Evolutionary conservation across 2,888 invertebrate genomes (phyloP), one percentile per base, ranked within the genome.

Genomic region (Ormia ochracea): DNA sequence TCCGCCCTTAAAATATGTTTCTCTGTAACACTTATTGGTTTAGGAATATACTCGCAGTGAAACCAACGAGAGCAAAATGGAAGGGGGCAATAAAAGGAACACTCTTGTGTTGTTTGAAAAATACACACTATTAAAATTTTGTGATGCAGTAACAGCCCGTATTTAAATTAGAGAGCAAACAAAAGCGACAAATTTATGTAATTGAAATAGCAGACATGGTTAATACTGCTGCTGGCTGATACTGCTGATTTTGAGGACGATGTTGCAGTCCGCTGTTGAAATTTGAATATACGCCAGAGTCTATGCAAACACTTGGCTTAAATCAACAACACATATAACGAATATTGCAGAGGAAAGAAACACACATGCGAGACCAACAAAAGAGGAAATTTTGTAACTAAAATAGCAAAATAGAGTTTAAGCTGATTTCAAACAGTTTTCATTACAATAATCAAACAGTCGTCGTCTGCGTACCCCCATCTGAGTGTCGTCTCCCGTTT

Each of bases 161-260:
- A 80, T 80, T 80, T 80, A 80, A 80, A 80, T 80, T 80, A 76
- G 76, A 80, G 69, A 68, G 80, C 58, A 80, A 81, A 82, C 82
- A 83, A 82, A 82, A 78, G 80, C 78, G 69, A 81, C 77, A 81
- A 82, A 81, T 82, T 82, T 82, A 83, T 82, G 81, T 82, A 83
- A 83, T 83, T 83, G 82, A 82, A 83, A 79, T 81, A 41, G 81
- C 77, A 83, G 83, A 82, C 82, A 63, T 66, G 63, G 76, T 50
- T 76, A 58, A 58, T 72, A 61, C 31, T 65, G 75, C 45, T 36
- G 56, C 33, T 41, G 43, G 41, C 33, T 41, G 43, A 38, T 33
- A 43, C 28, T 23, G 65, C 54, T 50, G 65, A 54, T 68, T n/a
- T 31, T 41, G 50, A 17, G 23, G 36, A 26, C 28, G 69, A 48